phyloP scores from a whole-genome alignment of 2,888 invertebrate species.

The Eudemis profundana region DNA sequence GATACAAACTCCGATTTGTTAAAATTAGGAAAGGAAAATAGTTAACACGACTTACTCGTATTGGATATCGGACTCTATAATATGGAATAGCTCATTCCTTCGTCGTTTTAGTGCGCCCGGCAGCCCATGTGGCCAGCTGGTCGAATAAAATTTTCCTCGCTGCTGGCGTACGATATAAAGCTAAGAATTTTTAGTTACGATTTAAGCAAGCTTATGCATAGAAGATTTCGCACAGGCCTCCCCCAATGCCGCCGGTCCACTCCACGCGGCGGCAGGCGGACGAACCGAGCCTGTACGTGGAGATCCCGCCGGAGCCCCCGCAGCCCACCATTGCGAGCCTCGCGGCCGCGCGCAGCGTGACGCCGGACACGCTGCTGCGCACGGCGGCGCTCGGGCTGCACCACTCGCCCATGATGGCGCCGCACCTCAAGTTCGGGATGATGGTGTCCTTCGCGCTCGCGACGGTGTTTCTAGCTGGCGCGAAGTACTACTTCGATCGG shows the following conservation, averaged over 20 bases:
- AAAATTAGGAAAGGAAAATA: too few relatives aligned
- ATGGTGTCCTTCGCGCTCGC: slow-evolving; percentile 89
- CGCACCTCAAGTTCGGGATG: slow-evolving; percentile 88
- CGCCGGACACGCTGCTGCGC: slow-evolving; percentile 76
- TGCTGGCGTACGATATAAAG: too few relatives aligned
- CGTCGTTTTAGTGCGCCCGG: too few relatives aligned
- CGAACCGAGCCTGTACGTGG: slow-evolving; percentile 78
- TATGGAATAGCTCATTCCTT: too few relatives aligned
- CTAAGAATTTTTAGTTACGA: too few relatives aligned
- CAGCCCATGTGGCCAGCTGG: too few relatives aligned
- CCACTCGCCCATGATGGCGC: slow-evolving; percentile 81
- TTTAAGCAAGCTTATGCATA: too few relatives aligned
- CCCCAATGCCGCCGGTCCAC: slow-evolving; percentile 69
- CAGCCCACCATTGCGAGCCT: slow-evolving; percentile 77
- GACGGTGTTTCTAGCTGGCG: slow-evolving; percentile 88
- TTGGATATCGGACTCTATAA: too few relatives aligned
- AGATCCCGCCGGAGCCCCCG: slow-evolving; percentile 72
- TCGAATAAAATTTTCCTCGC: too few relatives aligned
- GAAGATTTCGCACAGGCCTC: slow-evolving; percentile 57
- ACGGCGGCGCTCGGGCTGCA: slow-evolving; percentile 79
- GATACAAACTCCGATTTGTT: too few relatives aligned
- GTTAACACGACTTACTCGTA: too few relatives aligned
- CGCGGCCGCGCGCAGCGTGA: slow-evolving; percentile 78
- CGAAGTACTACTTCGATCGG: slow-evolving; percentile 90
- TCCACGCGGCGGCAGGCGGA: slow-evolving; percentile 66